Percentiles rank a stretch among this genome's conserved stretches.
Evolutionary conservation across 1,140 invertebrate genomes (phyloP).

Genomic region (Trissolcus basalis): DNA sequence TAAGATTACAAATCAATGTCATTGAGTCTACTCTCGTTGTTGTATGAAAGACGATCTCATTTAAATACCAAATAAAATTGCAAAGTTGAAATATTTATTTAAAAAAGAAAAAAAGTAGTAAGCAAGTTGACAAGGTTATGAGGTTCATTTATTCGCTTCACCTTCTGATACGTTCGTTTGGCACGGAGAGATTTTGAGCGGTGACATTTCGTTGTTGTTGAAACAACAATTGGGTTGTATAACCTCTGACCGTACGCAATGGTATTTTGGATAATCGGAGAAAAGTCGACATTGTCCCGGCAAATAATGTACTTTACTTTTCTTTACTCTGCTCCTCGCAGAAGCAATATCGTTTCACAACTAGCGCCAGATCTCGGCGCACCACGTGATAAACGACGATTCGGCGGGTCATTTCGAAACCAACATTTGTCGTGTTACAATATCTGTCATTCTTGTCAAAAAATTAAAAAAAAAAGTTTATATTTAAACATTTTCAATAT

Average conservation of each 20-base stretch:
- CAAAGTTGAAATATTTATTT: background rate
- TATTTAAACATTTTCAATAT: too few relatives aligned
- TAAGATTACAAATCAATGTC: background rate
- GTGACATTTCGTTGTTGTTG: background rate
- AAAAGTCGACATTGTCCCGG: slow-evolving; percentile 3
- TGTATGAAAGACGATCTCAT: background rate
- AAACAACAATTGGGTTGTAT: background rate
- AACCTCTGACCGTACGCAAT: background rate
- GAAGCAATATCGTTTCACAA: too few relatives aligned
- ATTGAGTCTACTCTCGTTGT: background rate
- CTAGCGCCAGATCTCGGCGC: too few relatives aligned
- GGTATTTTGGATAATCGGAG: background rate
- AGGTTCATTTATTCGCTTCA: background rate
- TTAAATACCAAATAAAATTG: background rate
- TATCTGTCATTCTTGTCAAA: too few relatives aligned
- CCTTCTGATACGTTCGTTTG: background rate
- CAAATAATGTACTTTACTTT: background rate
- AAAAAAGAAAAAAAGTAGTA: background rate
- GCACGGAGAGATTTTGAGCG: background rate
- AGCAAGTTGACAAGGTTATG: background rate
- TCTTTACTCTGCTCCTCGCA: too few relatives aligned
- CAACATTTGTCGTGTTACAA: too few relatives aligned
- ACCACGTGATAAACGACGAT: too few relatives aligned
- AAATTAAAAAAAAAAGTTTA: too few relatives aligned
- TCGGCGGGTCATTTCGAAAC: too few relatives aligned